A percentile compares a stretch with the other conserved stretches of the same genome.
These are phyloP conservation scores for Dryobota labecula DNA, from an alignment of 2,888 invertebrate species.

Conservation along the genomic window DNA sequence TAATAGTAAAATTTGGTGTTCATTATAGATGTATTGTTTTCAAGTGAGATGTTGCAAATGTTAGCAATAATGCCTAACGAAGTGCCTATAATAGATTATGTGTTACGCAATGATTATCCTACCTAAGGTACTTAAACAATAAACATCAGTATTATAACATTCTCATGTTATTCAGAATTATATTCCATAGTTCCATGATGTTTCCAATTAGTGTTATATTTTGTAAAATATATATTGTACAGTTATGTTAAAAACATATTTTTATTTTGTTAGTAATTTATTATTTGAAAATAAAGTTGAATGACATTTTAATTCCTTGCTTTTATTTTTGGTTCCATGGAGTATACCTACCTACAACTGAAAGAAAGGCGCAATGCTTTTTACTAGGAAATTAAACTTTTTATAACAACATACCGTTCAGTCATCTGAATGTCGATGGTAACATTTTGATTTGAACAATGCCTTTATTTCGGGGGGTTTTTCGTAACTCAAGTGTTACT, in stretches of 20 bases:
- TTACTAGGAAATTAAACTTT: background rate
- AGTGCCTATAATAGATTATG: constrained; percentile 58
- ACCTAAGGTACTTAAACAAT: constrained; percentile 36
- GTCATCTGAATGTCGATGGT: background rate
- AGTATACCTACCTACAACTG: background rate
- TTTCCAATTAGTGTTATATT: constrained; percentile 58
- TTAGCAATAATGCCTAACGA: constrained; percentile 41
- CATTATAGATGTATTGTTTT: constrained; percentile 29
- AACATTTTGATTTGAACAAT: background rate
- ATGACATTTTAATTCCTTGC: constrained; percentile 28
- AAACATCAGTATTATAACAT: constrained; percentile 64
- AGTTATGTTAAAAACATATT: constrained; percentile 44
- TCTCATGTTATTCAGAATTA: constrained; percentile 52
- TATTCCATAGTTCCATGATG: constrained; percentile 47
- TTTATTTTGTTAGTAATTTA: constrained; percentile 71
- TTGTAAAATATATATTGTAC: constrained; percentile 56
- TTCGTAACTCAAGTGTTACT: background rate
- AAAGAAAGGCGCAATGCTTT: background rate
- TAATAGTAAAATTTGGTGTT: constrained; percentile 44
- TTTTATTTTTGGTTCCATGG: background rate
- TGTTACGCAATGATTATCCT: constrained; percentile 32
- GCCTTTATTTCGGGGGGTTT: background rate
- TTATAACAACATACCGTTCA: background rate
- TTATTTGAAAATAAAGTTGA: constrained; percentile 60
- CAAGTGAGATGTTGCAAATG: constrained; percentile 41